Conservation (phyloP, 1,140 invertebrate genomes). For the Sinella curviseta region DNA sequence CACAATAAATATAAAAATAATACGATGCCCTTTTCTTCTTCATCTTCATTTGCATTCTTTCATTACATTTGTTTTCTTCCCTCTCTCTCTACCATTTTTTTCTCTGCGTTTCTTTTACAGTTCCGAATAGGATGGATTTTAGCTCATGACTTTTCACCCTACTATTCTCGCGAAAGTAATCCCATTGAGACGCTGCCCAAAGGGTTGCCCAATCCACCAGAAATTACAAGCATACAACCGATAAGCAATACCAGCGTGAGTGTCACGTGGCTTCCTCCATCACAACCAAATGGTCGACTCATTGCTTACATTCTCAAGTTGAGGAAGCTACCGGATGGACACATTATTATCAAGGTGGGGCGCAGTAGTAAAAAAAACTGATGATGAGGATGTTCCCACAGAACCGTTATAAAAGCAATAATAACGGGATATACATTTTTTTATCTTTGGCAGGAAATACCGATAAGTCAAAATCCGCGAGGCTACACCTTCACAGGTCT, state of each 20-base stretch:
- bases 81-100: neutral
- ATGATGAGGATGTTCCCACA: neutral
- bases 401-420: neutral
- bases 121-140: slow-evolving; percentile 77
- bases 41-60: neutral
- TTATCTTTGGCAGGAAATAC: slow-evolving; percentile 65
- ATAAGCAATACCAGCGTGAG: slow-evolving; percentile 80
- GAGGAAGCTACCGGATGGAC: slow-evolving; percentile 47
- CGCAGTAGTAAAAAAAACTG: neutral
- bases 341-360: slow-evolving; percentile 50
- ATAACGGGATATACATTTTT: slow-evolving; percentile 44
- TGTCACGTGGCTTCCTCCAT: slow-evolving; percentile 82
- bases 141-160: slow-evolving; percentile 66
- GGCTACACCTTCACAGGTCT: slow-evolving; percentile 79
- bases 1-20: neutral
- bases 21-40: neutral
- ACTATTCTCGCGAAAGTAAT: slow-evolving; percentile 76
- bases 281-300: slow-evolving; percentile 81
- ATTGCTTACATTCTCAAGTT: slow-evolving; percentile 75
- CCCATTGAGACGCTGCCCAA: slow-evolving; percentile 75
- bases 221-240: slow-evolving; percentile 71
- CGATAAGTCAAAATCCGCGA: slow-evolving; percentile 64
- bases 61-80: no score
- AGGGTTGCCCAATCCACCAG: slow-evolving; percentile 70
- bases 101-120: slow-evolving; percentile 59